These are phyloP conservation scores for Eremobia ochroleuca DNA, from an alignment of 2,888 invertebrate genomes.

Conservation along the genomic window DNA sequence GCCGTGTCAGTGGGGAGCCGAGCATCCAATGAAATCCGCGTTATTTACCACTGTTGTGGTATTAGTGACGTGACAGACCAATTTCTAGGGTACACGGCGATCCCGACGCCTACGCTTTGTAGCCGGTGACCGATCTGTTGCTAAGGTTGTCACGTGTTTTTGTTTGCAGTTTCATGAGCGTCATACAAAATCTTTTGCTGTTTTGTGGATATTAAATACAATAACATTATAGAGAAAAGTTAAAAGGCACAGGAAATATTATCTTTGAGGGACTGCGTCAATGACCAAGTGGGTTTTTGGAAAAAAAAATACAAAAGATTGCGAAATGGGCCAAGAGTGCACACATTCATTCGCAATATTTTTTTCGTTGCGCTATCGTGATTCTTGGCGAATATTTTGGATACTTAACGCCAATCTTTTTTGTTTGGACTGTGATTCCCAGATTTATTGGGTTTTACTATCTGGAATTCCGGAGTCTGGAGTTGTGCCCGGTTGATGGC, in stretches of 20 bases:
- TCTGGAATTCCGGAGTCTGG: background rate
- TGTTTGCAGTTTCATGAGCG: background rate
- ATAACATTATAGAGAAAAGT: too few species aligned
- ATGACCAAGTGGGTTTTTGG: background rate
- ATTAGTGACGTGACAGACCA: conserved; percentile 67
- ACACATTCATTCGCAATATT: background rate
- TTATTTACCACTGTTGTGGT: conserved; percentile 54
- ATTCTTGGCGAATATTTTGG: background rate
- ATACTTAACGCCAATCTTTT: background rate
- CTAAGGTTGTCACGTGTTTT: conserved; percentile 50
- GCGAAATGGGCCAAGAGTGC: background rate
- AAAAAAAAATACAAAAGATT: too few species aligned
- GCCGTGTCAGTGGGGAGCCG: conserved; percentile 29
- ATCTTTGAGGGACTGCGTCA: background rate
- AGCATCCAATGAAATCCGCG: conserved; percentile 45
- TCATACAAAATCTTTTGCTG: background rate
- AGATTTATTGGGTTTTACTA: background rate
- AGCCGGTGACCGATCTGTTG: conserved; percentile 39
- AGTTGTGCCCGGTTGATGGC: background rate
- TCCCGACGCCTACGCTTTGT: conserved; percentile 64
- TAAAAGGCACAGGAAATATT: too few species aligned
- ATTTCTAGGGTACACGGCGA: conserved; percentile 72
- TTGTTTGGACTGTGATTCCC: background rate
- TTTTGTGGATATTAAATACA: background rate
- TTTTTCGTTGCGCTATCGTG: too few species aligned